A percentile compares a stretch with the other conserved stretches of the same genome.
Evolutionary conservation across 2,888 invertebrate species (phyloP).

Genomic region (Spilarctia lutea): DNA sequence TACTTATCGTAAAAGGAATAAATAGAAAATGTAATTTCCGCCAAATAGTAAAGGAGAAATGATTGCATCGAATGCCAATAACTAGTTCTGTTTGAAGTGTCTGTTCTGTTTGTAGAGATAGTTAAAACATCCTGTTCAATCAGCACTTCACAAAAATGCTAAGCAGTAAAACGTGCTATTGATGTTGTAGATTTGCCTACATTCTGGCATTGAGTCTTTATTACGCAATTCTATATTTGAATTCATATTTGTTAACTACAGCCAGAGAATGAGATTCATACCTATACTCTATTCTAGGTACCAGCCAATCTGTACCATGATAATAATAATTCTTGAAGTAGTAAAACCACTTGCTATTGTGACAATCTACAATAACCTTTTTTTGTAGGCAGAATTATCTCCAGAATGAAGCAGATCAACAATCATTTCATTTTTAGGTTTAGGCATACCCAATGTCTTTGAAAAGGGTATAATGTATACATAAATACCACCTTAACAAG

Average conservation of each 20-base stretch:
- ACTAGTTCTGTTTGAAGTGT: not conserved
- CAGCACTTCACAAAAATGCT: not conserved
- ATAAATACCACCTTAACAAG: not conserved
- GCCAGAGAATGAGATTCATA: no score
- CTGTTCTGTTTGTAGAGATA: not conserved
- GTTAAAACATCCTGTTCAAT: slow-evolving; percentile 1
- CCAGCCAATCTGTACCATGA: no score
- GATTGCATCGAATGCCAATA: not conserved
- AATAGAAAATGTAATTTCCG: not conserved
- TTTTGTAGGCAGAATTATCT: not conserved
- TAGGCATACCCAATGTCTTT: no score
- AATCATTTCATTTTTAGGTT: not conserved
- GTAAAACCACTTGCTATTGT: not conserved
- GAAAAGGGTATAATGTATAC: not conserved
- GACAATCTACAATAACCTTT: not conserved
- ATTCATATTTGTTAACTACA: no score
- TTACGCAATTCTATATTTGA: not conserved
- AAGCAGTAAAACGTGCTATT: not conserved
- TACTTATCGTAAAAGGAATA: not conserved
- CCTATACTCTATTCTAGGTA: no score
- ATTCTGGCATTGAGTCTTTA: not conserved
- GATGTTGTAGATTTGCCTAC: not conserved
- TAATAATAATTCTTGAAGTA: no score
- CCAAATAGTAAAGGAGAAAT: not conserved
- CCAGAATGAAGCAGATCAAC: not conserved